These are phyloP conservation scores for Halocynthia roretzi DNA, from an alignment of 23 tunicate genomes.

Conservation along the genomic window DNA sequence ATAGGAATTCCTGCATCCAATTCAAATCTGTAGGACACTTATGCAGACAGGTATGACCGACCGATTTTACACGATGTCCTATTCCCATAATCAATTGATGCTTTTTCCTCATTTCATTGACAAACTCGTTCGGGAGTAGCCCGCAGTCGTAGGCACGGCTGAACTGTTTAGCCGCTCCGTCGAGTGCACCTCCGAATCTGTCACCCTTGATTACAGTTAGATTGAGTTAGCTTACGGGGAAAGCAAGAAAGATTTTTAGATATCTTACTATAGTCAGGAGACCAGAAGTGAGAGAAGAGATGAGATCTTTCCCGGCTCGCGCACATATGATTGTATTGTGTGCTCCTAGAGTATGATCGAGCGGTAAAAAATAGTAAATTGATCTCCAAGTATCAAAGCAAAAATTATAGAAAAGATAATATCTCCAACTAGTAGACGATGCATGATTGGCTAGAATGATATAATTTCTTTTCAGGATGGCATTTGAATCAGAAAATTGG, in stretches of 20 bases:
- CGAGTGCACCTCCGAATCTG: constrained; percentile 96
- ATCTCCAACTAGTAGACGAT: neutral
- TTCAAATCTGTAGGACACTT: too few relatives aligned
- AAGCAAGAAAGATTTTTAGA: neutral
- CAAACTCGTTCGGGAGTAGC: constrained; percentile 83
- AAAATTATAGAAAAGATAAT: neutral
- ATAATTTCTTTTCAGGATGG: too few relatives aligned
- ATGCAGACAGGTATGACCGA: constrained; percentile 15
- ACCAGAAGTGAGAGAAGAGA: constrained; percentile 93
- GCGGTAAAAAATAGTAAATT: constrained; percentile 5
- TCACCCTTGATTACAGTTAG: constrained; percentile 52
- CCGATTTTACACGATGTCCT: constrained; percentile 99
- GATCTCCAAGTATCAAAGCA: neutral
- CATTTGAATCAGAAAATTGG: neutral
- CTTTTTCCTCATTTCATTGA: constrained; percentile 89
- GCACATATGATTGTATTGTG: constrained; percentile 99
- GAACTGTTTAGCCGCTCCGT: constrained; percentile 96
- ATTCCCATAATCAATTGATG: constrained; percentile 98
- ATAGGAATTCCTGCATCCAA: neutral
- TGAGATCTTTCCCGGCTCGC: constrained; percentile 93
- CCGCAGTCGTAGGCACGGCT: constrained; percentile 84
- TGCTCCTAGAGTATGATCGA: constrained; percentile 52
- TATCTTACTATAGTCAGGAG: constrained; percentile 87
- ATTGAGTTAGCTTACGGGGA: neutral
- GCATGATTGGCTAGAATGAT: too few relatives aligned